These are phyloP conservation scores for Unio pictorum DNA, from an alignment of 2,888 invertebrate species.

Conservation along the genomic window DNA sequence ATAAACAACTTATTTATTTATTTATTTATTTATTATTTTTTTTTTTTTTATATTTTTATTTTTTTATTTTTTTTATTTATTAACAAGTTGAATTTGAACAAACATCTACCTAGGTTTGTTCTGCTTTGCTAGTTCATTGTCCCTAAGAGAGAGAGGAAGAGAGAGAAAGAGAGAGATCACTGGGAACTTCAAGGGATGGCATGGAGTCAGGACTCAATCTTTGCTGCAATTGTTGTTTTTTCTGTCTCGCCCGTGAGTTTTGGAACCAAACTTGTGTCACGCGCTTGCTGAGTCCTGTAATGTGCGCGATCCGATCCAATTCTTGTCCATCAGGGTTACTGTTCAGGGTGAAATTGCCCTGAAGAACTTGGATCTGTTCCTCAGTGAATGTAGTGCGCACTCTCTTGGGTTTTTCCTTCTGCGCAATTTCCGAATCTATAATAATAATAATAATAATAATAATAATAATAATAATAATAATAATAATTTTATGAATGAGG, in stretches of 20 bases:
- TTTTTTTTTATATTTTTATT: too few species aligned
- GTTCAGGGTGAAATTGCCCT: conserved; percentile 97
- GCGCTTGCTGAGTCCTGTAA: conserved; percentile 81
- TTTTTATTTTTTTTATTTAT: too few species aligned
- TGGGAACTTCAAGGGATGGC: conserved; percentile 31
- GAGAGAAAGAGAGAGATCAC: background rate
- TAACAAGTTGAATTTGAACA: too few species aligned
- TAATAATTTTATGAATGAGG: too few species aligned
- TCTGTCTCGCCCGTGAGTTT: conserved; percentile 94
- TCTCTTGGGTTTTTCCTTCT: conserved; percentile 89
- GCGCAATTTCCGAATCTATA: conserved; percentile 45
- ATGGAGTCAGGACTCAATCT: conserved; percentile 38
- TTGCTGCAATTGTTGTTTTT: conserved; percentile 82
- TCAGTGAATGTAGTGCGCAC: conserved; percentile 98
- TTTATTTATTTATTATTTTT: too few species aligned
- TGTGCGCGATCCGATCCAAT: conserved; percentile 96
- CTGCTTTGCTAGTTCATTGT: too few species aligned
- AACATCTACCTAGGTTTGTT: too few species aligned
- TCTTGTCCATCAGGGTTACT: conserved; percentile 99
- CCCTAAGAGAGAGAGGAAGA: too few species aligned
- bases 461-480: too few species aligned
- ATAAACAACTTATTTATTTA: too few species aligned
- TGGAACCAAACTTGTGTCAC: conserved; percentile 85
- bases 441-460: conserved; percentile 7
- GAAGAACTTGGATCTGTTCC: conserved; percentile 91